Evolutionary conservation across 1,140 invertebrate genomes (phyloP).

Genomic region (Leptinotarsa lineolata): DNA sequence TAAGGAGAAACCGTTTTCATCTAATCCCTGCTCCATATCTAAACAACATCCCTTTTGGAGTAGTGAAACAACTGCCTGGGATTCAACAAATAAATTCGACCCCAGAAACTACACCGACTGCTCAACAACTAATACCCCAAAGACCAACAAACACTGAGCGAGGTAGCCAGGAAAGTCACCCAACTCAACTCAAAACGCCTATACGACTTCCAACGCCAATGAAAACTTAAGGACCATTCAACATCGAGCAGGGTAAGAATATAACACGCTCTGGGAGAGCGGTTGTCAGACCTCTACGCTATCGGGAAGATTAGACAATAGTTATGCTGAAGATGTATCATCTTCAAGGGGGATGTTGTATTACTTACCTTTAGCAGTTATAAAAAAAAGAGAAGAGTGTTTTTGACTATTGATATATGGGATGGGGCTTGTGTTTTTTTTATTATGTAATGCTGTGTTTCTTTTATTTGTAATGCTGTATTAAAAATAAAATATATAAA

Average conservation of each 20-base stretch:
- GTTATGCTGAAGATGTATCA: no score
- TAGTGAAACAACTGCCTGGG: background rate
- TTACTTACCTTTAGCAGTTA: no score
- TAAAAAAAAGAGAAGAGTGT: no score
- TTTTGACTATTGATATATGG: no score
- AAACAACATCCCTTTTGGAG: background rate
- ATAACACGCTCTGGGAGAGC: background rate
- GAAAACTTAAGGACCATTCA: no score
- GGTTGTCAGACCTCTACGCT: background rate
- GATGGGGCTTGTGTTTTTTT: no score
- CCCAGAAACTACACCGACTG: background rate
- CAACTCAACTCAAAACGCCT: background rate
- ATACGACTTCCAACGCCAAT: no score
- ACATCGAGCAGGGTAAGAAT: background rate
- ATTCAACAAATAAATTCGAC: background rate
- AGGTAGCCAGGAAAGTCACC: background rate
- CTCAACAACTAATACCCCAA: background rate
- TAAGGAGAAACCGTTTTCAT: background rate
- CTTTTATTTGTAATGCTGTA: no score
- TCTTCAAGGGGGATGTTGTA: no score
- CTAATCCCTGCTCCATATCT: background rate
- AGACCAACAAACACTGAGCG: background rate
- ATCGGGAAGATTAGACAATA: no score
- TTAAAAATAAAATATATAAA: no score
- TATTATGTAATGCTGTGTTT: no score